A percentile compares a stretch with the other conserved stretches of the same genome.
Evolutionary conservation across 2,888 invertebrate genomes (phyloP).

Genomic region (Aleiodes testaceus): DNA sequence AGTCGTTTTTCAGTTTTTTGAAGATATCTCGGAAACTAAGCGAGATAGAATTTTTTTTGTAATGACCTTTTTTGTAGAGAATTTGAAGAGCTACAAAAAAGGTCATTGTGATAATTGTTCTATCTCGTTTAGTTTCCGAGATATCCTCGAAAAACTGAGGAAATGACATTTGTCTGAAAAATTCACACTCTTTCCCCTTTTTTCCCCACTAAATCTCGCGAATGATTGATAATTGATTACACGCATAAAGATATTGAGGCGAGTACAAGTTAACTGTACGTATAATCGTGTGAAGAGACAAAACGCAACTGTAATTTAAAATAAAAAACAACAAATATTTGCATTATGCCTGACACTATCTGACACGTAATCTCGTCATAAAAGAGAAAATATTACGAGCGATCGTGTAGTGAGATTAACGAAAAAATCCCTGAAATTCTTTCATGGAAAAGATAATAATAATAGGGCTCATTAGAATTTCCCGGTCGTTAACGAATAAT

Average conservation of each 20-base stretch:
- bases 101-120: too few species aligned
- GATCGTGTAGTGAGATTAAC: background rate
- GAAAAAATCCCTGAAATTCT: constrained; percentile 6
- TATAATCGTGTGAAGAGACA: background rate
- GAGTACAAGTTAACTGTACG: background rate
- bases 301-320: background rate
- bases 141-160: too few species aligned
- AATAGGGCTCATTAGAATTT: constrained; percentile 22
- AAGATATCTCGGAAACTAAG: too few species aligned
- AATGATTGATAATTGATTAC: background rate
- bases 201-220: background rate
- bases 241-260: background rate
- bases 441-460: constrained; percentile 8
- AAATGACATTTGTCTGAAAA: constrained; percentile 46
- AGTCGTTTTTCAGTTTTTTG: too few species aligned
- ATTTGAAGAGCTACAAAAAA: too few species aligned
- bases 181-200: constrained; percentile 12
- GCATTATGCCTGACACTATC: background rate
- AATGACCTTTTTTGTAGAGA: too few species aligned
- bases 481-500: constrained; percentile 30
- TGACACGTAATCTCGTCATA: constrained; percentile 2
- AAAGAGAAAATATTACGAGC: constrained; percentile 3
- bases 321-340: background rate
- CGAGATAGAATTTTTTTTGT: too few species aligned
- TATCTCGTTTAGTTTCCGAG: too few species aligned